Conservation (phyloP, 2,113 vertebrate genomes). For the Ascaphus truei region DNA sequence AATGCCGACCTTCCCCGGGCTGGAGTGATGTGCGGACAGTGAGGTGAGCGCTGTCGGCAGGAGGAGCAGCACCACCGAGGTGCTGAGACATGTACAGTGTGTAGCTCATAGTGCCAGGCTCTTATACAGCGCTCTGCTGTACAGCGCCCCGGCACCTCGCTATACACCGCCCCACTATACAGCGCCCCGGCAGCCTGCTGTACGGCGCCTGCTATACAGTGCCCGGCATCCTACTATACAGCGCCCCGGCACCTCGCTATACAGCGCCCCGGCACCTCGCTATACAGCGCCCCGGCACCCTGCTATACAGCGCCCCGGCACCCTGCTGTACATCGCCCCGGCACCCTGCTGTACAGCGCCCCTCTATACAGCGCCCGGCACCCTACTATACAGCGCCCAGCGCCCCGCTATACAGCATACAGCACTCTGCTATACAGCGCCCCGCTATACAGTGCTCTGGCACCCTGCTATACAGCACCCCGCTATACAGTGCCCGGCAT, state of each 20-base stretch:
- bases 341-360: too few relatives aligned
- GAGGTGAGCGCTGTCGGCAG: slow-evolving; percentile 16
- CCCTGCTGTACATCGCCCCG: background rate
- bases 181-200: background rate
- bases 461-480: background rate
- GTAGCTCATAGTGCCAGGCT: too few relatives aligned
- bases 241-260: too few relatives aligned
- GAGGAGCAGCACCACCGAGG: slow-evolving; percentile 1
- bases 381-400: too few relatives aligned
- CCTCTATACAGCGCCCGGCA: background rate
- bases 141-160: background rate
- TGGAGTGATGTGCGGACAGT: slow-evolving; percentile 2
- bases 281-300: too few relatives aligned
- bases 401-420: too few relatives aligned
- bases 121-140: background rate
- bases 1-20: background rate
- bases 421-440: background rate
- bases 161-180: too few relatives aligned
- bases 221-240: too few relatives aligned
- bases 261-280: too few relatives aligned
- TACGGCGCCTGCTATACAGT: background rate
- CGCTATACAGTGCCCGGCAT: background rate
- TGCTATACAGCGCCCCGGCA: background rate
- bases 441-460: background rate
- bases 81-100: too few relatives aligned